Percentiles rank a stretch among this genome's conserved stretches.
These are phyloP conservation scores for Calcarius lapponicus DNA, from an alignment of 2,797 vertebrate genomes.

Conservation along the genomic window DNA sequence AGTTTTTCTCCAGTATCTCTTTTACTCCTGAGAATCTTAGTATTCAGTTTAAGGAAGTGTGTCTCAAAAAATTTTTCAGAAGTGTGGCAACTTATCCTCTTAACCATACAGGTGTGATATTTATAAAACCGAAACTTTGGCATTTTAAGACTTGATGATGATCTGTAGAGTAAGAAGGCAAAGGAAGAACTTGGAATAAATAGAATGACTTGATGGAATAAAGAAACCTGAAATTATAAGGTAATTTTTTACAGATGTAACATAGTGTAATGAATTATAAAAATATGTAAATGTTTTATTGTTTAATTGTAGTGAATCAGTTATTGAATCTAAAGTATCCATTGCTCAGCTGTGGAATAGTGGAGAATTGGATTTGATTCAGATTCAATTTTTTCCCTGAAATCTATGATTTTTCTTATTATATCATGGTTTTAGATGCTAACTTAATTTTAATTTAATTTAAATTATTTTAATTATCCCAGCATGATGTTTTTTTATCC, in stretches of 20 bases:
- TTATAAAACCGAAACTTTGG: slow-evolving; percentile 1
- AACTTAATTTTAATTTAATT: neutral
- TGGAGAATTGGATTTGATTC: neutral
- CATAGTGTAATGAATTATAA: neutral
- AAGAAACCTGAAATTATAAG: slow-evolving; percentile 33
- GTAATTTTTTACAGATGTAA: neutral
- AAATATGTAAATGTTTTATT: neutral
- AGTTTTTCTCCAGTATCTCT: neutral
- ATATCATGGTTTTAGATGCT: neutral
- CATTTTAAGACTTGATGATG: neutral
- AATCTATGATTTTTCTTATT: neutral
- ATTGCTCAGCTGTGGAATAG: neutral
- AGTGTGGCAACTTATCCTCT: neutral
- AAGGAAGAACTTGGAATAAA: slow-evolving; percentile 19
- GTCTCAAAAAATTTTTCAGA: neutral
- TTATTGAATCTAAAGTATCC: slow-evolving; percentile 32
- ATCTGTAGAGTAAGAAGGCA: neutral
- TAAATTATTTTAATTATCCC: neutral
- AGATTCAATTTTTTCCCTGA: neutral
- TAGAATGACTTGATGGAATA: neutral
- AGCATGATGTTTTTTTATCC: neutral
- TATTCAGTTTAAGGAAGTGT: neutral
- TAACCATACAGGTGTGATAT: neutral
- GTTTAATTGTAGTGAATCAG: neutral
- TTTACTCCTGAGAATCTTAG: neutral